phyloP scores from a whole-genome alignment of 1,140 invertebrate genomes.

The Berghia stephanieae region DNA sequence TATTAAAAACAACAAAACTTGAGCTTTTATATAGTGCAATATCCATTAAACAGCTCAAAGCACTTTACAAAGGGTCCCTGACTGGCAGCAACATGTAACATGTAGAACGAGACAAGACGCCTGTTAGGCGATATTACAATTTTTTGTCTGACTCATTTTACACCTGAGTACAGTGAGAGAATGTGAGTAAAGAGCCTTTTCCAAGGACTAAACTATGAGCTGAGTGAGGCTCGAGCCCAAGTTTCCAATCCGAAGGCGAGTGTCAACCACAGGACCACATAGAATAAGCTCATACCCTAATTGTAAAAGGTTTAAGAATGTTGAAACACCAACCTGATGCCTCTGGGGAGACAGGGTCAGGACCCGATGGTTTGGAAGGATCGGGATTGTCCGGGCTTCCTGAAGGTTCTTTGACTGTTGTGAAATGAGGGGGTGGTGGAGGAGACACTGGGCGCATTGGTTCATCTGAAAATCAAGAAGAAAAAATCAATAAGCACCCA shows the following conservation, averaged over 20 bases:
- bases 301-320: background rate
- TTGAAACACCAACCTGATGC: slow-evolving; percentile 15
- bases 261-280: background rate
- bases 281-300: too few species aligned
- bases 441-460: too few species aligned
- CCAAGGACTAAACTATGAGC: background rate
- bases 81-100: too few species aligned
- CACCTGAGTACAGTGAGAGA: background rate
- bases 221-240: background rate
- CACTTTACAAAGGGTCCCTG: too few species aligned
- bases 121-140: too few species aligned
- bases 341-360: slow-evolving; percentile 23
- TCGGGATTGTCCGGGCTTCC: background rate
- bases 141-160: too few species aligned
- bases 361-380: slow-evolving; percentile 10
- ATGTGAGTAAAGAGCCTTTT: background rate
- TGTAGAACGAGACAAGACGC: too few species aligned
- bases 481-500: too few species aligned
- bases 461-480: too few species aligned
- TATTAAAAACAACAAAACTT: too few species aligned
- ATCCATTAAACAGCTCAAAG: too few species aligned
- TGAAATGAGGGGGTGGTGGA: slow-evolving; percentile 19
- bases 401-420: slow-evolving; percentile 22
- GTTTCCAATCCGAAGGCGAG: background rate
- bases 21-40: too few species aligned